These are phyloP conservation scores for Cnemophilus loriae DNA, from an alignment of 2,113 vertebrate genomes.

Conservation along the genomic window DNA sequence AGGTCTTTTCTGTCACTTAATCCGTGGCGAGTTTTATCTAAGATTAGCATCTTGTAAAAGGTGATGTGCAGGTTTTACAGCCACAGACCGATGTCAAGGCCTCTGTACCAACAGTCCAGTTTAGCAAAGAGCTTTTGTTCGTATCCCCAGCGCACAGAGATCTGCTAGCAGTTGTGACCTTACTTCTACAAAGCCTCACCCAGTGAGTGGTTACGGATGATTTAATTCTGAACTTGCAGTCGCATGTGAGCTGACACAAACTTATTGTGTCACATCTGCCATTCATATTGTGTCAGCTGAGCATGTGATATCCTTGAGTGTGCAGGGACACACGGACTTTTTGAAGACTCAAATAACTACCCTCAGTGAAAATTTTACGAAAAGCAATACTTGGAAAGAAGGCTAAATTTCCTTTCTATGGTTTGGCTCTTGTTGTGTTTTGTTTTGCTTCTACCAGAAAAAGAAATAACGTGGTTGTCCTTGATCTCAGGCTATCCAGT, in stretches of 20 bases:
- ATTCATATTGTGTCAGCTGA: not conserved
- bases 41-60: not conserved
- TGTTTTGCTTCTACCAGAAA: not conserved
- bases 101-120: not conserved
- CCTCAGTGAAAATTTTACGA: not conserved
- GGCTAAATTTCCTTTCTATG: not conserved
- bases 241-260: not conserved
- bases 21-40: not conserved
- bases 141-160: not conserved
- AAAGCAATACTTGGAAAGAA: not conserved
- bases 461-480: not conserved
- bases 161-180: not conserved
- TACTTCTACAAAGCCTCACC: not conserved
- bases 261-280: not conserved
- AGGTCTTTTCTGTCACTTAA: not conserved
- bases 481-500: not conserved
- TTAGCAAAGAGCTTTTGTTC: not conserved
- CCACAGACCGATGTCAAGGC: rapidly evolving
- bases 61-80: not conserved
- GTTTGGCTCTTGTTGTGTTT: not conserved
- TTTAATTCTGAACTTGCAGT: not conserved
- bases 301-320: not conserved
- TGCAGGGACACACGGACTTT: not conserved
- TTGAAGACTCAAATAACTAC: not conserved
- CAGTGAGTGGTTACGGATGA: not conserved